These are phyloP conservation scores for Nylanderia fulva DNA, from an alignment of 1,140 invertebrate species.

Conservation along the genomic window DNA sequence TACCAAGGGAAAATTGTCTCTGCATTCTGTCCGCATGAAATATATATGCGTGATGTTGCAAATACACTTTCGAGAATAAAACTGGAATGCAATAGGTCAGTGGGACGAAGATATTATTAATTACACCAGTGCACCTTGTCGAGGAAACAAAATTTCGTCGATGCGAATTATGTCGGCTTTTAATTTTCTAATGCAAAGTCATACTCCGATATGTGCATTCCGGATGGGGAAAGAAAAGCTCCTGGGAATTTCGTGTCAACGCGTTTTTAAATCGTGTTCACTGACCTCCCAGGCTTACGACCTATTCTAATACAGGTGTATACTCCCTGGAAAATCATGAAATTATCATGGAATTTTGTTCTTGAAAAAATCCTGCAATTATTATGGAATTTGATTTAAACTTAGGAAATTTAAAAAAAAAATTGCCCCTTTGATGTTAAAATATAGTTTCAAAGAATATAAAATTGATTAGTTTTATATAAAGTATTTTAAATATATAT, in stretches of 20 bases:
- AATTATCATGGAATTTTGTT: too few species aligned
- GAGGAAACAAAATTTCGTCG: neutral
- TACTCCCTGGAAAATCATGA: too few species aligned
- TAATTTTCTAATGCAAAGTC: constrained; percentile 35
- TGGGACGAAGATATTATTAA: constrained; percentile 1
- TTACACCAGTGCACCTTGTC: constrained; percentile 3
- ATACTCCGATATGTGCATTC: neutral
- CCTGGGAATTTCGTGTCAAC: constrained; percentile 57
- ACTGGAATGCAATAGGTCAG: constrained; percentile 13
- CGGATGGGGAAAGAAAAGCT: neutral
- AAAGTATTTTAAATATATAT: too few species aligned
- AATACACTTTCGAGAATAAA: constrained; percentile 28
- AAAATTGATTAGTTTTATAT: too few species aligned
- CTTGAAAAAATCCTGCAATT: too few species aligned
- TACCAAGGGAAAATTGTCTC: neutral
- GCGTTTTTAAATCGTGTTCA: constrained; percentile 51
- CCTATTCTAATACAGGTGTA: too few species aligned
- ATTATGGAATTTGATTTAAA: too few species aligned
- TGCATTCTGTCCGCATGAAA: neutral
- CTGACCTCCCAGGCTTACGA: constrained; percentile 65
- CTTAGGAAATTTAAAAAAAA: too few species aligned
- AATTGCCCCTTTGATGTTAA: too few species aligned
- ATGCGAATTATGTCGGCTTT: constrained; percentile 5
- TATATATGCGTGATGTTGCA: neutral
- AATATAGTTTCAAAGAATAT: too few species aligned